phyloP scores from a whole-genome alignment of 92 coral and sea anemone genomes.

The Palythoa grandiflora region DNA sequence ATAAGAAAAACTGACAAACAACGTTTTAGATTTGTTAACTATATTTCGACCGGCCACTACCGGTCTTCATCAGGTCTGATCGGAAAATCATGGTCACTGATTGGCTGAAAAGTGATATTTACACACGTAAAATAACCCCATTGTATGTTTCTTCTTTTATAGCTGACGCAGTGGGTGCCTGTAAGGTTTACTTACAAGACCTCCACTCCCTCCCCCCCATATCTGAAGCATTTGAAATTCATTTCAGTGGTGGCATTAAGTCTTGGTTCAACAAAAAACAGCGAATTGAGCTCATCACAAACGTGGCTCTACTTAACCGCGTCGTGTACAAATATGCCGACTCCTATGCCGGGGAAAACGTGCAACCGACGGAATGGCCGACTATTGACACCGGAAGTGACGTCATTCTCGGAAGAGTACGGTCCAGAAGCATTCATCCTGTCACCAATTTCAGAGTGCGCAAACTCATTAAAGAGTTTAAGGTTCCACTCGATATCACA shows the following conservation, averaged over 20 bases:
- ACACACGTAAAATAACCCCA: no score
- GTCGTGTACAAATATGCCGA: slow-evolving; percentile 51
- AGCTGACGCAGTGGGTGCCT: slow-evolving; percentile 52
- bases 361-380: slow-evolving; percentile 44
- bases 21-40: no score
- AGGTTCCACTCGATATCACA: slow-evolving; percentile 14
- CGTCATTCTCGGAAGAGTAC: slow-evolving; percentile 35
- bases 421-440: slow-evolving; percentile 49
- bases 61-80: no score
- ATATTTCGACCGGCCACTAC: no score
- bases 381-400: slow-evolving; percentile 43
- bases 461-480: slow-evolving; percentile 17
- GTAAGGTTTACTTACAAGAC: slow-evolving; percentile 59
- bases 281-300: slow-evolving; percentile 51
- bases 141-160: not conserved
- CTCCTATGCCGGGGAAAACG: slow-evolving; percentile 40
- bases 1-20: no score
- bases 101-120: no score
- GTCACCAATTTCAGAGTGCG: slow-evolving; percentile 43
- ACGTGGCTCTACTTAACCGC: slow-evolving; percentile 49
- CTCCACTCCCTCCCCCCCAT: slow-evolving; percentile 56
- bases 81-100: no score
- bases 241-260: slow-evolving; percentile 55
- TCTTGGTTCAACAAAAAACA: slow-evolving; percentile 50
- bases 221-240: slow-evolving; percentile 48